Conservation (phyloP, 2,113 vertebrate genomes). For the Callospermophilus lateralis region DNA sequence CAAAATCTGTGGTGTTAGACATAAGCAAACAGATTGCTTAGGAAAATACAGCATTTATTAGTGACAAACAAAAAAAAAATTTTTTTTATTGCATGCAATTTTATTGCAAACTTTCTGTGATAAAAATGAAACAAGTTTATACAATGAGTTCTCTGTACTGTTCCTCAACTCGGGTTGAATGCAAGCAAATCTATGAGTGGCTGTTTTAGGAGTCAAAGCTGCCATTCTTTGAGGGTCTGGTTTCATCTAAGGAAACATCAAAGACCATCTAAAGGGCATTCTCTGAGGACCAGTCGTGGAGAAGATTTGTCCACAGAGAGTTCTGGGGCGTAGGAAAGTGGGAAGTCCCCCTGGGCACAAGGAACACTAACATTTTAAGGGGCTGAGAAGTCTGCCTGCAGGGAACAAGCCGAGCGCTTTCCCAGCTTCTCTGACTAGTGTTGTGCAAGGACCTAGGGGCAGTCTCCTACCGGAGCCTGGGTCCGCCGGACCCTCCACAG, state of each 20-base stretch:
- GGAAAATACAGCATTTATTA: background rate
- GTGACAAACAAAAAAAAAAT: background rate
- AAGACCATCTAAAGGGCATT: background rate
- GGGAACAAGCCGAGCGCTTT: background rate
- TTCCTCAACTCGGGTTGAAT: background rate
- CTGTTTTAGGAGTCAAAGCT: background rate
- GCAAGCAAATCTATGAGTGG: background rate
- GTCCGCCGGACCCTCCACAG: background rate
- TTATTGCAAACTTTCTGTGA: background rate
- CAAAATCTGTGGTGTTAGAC: too few relatives aligned
- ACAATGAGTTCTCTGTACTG: background rate
- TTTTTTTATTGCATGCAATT: background rate
- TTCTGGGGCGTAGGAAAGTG: background rate
- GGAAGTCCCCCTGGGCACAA: background rate
- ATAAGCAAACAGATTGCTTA: background rate
- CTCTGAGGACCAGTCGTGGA: background rate
- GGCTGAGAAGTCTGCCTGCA: conserved; percentile 18
- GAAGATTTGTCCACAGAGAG: background rate
- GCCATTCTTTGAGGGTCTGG: background rate
- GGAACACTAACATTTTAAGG: background rate
- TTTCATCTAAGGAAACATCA: background rate
- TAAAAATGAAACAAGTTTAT: background rate
- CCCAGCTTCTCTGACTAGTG: background rate
- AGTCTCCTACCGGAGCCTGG: background rate
- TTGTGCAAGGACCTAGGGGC: background rate